Conservation (phyloP, 2,888 invertebrate genomes). For the Rosalia funebris region DNA sequence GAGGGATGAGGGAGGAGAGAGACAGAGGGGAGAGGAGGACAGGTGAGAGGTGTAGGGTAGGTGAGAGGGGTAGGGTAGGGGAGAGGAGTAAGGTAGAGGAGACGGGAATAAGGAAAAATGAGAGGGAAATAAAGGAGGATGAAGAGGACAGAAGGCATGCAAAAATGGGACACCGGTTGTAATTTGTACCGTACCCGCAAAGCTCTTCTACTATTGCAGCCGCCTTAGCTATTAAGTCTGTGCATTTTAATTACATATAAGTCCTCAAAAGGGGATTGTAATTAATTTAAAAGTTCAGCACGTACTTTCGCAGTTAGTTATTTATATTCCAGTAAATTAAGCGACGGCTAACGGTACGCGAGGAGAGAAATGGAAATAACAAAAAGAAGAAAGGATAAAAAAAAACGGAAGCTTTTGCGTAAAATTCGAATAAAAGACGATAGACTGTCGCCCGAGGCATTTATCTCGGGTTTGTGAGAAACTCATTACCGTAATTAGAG, state of each 20-base stretch:
- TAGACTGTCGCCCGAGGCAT: conserved; percentile 33
- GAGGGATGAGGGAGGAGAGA: no score
- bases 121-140: no score
- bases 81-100: no score
- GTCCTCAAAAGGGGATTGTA: conserved; percentile 5
- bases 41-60: no score
- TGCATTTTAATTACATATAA: conserved; percentile 13
- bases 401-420: conserved; percentile 13
- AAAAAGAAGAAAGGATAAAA: not conserved
- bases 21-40: no score
- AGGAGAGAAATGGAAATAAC: not conserved
- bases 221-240: no score
- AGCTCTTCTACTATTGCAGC: no score
- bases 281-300: conserved; percentile 24
- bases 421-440: conserved; percentile 23
- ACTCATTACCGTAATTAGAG: conserved; percentile 50
- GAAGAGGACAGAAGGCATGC: no score
- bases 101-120: no score
- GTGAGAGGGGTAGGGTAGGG: no score
- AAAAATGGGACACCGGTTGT: no score
- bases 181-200: no score
- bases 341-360: conserved; percentile 1
- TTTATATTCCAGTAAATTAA: conserved; percentile 24
- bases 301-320: conserved; percentile 21
- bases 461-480: conserved; percentile 36